phyloP scores from a whole-genome alignment of 2,888 invertebrate species.

The Serrognathus titanus region DNA sequence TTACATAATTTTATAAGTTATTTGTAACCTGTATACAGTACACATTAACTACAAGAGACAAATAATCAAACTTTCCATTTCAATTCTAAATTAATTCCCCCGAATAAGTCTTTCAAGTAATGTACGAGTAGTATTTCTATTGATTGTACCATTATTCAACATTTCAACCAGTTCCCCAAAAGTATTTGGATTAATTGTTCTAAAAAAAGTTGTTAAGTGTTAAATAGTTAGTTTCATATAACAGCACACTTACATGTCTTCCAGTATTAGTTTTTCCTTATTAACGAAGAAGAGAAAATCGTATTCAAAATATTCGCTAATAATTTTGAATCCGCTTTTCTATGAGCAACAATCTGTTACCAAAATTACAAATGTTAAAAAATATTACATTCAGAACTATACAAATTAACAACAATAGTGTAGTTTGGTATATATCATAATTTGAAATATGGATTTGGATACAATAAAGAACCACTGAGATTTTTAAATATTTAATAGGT shows the following conservation, averaged over 20 bases:
- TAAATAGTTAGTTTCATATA: too few species aligned
- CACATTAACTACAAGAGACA: too few species aligned
- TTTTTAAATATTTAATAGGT: too few species aligned
- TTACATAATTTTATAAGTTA: too few species aligned
- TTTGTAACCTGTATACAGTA: too few species aligned
- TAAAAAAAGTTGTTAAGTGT: too few species aligned
- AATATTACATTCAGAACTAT: constrained; percentile 29
- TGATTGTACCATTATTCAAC: constrained; percentile 59
- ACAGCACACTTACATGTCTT: constrained; percentile 52
- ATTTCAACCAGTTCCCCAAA: constrained; percentile 63
- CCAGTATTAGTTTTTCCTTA: constrained; percentile 57
- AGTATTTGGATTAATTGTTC: constrained; percentile 38
- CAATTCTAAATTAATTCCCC: constrained; percentile 28
- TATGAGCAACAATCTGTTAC: constrained; percentile 57
- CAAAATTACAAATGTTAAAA: too few species aligned
- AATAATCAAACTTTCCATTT: too few species aligned
- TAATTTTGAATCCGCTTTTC: constrained; percentile 53
- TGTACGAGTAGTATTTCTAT: constrained; percentile 56
- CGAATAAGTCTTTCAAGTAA: constrained; percentile 52
- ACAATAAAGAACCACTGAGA: too few species aligned
- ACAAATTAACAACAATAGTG: background rate
- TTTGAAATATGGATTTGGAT: too few species aligned
- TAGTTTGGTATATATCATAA: too few species aligned
- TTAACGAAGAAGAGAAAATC: constrained; percentile 66
- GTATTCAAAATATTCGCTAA: constrained; percentile 66